These are phyloP conservation scores for Bucorvus abyssinicus DNA, from an alignment of 2,797 vertebrate genomes.

Conservation along the genomic window DNA sequence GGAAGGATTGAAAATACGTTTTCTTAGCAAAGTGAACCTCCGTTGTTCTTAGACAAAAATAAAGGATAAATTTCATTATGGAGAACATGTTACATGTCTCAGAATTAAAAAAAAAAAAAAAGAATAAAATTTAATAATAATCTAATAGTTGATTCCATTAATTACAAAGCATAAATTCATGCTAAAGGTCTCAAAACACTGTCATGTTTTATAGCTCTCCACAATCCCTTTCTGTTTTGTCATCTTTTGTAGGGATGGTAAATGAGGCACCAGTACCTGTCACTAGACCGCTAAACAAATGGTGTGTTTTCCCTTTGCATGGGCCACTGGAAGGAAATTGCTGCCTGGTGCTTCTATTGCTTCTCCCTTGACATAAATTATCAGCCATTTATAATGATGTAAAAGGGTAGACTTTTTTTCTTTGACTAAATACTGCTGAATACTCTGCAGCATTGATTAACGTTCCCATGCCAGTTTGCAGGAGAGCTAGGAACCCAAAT, in stretches of 20 bases:
- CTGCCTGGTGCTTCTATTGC: slow-evolving; percentile 3
- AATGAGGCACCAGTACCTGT: neutral
- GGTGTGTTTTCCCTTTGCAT: slow-evolving; percentile 7
- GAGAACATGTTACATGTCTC: neutral
- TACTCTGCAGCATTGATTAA: slow-evolving; percentile 71
- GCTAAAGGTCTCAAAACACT: neutral
- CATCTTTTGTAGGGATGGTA: neutral
- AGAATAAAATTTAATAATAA: neutral
- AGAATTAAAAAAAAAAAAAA: neutral
- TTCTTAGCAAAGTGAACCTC: neutral
- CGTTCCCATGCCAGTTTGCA: slow-evolving; percentile 54
- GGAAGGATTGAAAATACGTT: neutral
- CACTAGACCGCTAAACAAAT: slow-evolving; percentile 9
- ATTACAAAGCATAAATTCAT: neutral
- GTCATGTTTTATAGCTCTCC: neutral
- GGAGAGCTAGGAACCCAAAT: slow-evolving; percentile 62
- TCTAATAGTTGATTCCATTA: neutral
- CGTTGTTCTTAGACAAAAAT: neutral
- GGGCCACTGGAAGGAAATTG: slow-evolving; percentile 35
- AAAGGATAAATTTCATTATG: neutral
- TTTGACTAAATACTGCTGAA: slow-evolving; percentile 43
- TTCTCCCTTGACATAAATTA: slow-evolving; percentile 49
- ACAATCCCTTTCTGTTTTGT: neutral
- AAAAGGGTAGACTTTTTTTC: slow-evolving; percentile 24
- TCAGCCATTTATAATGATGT: slow-evolving; percentile 28